Evolutionary conservation across 2,113 vertebrate genomes (phyloP).

Genomic region (Perca flavescens): DNA sequence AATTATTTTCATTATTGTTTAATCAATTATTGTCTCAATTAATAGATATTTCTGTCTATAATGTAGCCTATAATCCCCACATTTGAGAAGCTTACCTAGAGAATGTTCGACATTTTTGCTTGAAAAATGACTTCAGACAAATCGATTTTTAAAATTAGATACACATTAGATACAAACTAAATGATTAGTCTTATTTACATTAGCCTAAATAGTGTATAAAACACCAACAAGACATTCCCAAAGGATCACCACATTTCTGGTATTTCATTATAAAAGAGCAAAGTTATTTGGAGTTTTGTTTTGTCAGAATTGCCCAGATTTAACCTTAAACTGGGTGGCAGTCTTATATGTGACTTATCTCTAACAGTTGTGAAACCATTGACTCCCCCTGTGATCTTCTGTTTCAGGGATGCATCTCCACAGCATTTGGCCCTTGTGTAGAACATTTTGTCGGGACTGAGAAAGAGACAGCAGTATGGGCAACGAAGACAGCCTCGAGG

Average conservation of each 20-base stretch:
- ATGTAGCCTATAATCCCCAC: background rate
- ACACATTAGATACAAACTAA: too few species aligned
- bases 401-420: conserved; percentile 73
- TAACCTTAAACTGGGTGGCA: background rate
- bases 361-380: background rate
- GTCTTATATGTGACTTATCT: background rate
- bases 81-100: background rate
- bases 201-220: background rate
- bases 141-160: background rate
- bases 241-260: too few species aligned
- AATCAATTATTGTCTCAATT: background rate
- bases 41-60: too few species aligned
- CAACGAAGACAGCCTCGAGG: conserved; percentile 91
- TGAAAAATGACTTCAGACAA: background rate
- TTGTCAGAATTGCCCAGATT: background rate
- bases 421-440: conserved; percentile 64
- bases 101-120: background rate
- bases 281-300: background rate
- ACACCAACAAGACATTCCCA: background rate
- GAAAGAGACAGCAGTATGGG: conserved; percentile 86
- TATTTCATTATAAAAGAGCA: background rate
- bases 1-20: background rate
- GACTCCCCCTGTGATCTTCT: background rate
- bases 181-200: background rate
- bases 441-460: conserved; percentile 57